Evolutionary conservation across 2,888 invertebrate species (phyloP), one percentile per base, ranked within the genome.

Genomic region (Chrysomela aeneicollis): DNA sequence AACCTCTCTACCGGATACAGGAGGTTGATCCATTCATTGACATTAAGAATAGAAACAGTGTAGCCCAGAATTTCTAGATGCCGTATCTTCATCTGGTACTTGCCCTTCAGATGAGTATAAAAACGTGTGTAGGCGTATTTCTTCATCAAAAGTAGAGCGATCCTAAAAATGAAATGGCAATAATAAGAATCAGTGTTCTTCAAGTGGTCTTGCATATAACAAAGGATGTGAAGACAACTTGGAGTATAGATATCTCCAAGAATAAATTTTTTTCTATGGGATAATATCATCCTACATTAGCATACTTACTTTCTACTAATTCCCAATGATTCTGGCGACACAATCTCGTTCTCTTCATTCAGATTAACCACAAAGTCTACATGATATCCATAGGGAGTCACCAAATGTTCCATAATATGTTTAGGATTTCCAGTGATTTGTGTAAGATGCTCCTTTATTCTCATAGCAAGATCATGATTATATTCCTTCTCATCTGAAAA

Each of bases 21-120:
- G 78, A 88, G 84, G 37, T 84, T 83, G 68, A 85, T 84, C 88
- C 88, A 89, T 61, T 85, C 81, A 19, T 79, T 80, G 47, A 84
- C 81, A 69, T 85, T 85, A 8, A 89, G 79, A 62, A 84, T 78
- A 52, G 87, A 77, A 4, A 89, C 87, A 73, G 84, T 84, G 73
- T 88, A 89, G 4, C 88, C 89, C 74, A 89, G 79, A 71, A 89
- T 87, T 79, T 89, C 89, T 59, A 90, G 81, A 79, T 89, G 89
- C 57, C 88, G 80, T 50, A 84, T 83, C 76, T 85, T 85, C 58
- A 88, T 69, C 35, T 85, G 84, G 46, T 84, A 81, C 2, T 79
- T 79, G 0, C 89, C 89, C 70, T 83, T 84, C 50, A 88, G 72
- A 6, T 81, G 82, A 8, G 76, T 71, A 10, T 80, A 81, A 52